Evolutionary conservation across 2,113 vertebrate genomes (phyloP).

Genomic region (Pituophis catenifer): DNA sequence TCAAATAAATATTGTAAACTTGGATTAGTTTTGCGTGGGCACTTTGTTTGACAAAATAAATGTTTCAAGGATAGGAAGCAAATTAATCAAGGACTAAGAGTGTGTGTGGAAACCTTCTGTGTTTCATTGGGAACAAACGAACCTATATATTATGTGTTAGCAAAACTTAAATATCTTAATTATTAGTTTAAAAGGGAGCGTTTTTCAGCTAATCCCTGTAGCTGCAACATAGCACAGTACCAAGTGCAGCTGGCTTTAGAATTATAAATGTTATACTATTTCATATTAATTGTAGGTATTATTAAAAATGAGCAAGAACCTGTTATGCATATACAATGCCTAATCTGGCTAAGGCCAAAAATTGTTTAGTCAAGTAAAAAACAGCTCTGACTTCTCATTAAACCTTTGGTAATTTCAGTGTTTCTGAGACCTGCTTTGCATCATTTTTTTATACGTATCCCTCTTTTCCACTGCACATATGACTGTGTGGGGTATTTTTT

Average conservation of each 20-base stretch:
- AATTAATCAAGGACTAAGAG: neutral
- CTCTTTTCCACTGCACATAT: neutral
- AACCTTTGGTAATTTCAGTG: neutral
- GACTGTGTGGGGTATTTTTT: neutral
- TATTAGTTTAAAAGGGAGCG: neutral
- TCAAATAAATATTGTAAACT: conserved; percentile 22
- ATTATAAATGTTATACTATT: neutral
- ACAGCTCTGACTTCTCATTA: neutral
- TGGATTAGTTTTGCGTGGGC: neutral
- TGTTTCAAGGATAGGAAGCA: conserved; percentile 31
- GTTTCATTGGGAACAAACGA: conserved; percentile 5
- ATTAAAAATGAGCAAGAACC: neutral
- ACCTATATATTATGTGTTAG: neutral
- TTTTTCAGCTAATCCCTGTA: neutral
- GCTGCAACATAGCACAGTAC: neutral
- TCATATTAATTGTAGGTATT: neutral
- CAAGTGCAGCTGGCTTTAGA: neutral
- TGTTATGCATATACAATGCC: neutral
- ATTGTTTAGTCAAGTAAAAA: neutral
- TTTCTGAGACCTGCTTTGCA: neutral
- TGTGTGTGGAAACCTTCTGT: neutral
- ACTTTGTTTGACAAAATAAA: neutral
- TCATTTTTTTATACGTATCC: neutral
- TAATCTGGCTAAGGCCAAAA: neutral
- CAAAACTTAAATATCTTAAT: neutral